Conservation (phyloP, 2,797 vertebrate species). For the Anableps anableps region DNA sequence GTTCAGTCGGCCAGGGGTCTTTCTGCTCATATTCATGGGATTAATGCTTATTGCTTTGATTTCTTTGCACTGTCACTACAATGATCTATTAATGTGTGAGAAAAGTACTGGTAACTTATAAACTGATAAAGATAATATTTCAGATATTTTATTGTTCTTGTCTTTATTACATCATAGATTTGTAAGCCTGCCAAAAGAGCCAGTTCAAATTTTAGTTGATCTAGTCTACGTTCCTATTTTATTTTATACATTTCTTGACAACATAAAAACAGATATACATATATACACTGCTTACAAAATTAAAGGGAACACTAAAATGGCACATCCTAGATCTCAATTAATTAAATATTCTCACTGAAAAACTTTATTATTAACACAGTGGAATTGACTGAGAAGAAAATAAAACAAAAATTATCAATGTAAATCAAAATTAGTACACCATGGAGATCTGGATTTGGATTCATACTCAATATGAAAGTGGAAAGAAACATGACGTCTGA, state of each 20-base stretch:
- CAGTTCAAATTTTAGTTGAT: neutral
- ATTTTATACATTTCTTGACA: neutral
- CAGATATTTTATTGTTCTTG: constrained; percentile 8
- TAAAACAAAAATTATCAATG: too few species aligned
- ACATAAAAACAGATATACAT: neutral
- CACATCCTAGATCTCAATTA: too few species aligned
- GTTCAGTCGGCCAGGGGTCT: neutral
- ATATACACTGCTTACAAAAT: too few species aligned
- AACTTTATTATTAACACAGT: too few species aligned
- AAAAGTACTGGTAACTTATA: constrained; percentile 9
- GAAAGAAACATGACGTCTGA: too few species aligned
- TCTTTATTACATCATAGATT: neutral
- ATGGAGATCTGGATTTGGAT: too few species aligned
- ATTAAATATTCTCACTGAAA: too few species aligned
- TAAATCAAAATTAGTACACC: too few species aligned
- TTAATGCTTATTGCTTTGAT: neutral
- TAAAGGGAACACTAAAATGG: too few species aligned
- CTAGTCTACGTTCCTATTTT: neutral
- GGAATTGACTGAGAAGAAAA: too few species aligned
- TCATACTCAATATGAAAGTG: too few species aligned
- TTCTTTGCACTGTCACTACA: constrained; percentile 24
- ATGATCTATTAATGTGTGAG: constrained; percentile 6
- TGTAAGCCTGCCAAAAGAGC: neutral
- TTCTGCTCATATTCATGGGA: neutral
- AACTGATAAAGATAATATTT: constrained; percentile 28